Conservation (phyloP, 2,797 vertebrate species). For the Loris lydekkerianus region DNA sequence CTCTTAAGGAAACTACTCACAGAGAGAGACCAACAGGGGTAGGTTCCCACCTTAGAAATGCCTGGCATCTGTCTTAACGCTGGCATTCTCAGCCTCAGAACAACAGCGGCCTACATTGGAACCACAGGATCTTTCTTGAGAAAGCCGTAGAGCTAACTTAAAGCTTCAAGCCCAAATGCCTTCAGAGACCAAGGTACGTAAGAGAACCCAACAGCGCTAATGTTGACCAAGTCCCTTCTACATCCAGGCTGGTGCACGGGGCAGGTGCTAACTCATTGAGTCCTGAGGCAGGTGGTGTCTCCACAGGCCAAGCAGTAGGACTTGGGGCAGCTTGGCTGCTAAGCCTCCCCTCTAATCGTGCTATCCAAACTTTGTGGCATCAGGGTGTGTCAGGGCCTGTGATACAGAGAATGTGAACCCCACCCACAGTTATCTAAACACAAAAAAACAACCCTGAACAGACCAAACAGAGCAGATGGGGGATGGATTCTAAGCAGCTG, state of each 20-base stretch:
- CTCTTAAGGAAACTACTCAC: neutral
- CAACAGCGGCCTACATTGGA: accelerated
- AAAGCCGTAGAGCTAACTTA: neutral
- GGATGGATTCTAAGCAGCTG: neutral
- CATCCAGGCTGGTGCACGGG: neutral
- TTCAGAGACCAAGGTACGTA: neutral
- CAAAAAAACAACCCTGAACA: neutral
- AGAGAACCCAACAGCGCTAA: neutral
- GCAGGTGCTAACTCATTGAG: neutral
- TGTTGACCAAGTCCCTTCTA: neutral
- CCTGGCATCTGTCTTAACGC: neutral
- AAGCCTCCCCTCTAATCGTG: too few relatives aligned
- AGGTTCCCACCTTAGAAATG: neutral
- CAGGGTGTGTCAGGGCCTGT: neutral
- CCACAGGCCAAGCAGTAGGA: neutral
- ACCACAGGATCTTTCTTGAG: neutral
- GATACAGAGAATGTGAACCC: neutral
- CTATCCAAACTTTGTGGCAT: neutral
- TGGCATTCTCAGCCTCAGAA: neutral
- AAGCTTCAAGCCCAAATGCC: neutral
- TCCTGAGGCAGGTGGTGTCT: neutral
- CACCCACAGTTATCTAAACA: neutral
- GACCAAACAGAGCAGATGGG: neutral
- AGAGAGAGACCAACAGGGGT: neutral
- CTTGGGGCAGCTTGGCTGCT: neutral